These are phyloP conservation scores for Anadara kagoshimensis DNA, from an alignment of 1,140 invertebrate species.

Conservation along the genomic window DNA sequence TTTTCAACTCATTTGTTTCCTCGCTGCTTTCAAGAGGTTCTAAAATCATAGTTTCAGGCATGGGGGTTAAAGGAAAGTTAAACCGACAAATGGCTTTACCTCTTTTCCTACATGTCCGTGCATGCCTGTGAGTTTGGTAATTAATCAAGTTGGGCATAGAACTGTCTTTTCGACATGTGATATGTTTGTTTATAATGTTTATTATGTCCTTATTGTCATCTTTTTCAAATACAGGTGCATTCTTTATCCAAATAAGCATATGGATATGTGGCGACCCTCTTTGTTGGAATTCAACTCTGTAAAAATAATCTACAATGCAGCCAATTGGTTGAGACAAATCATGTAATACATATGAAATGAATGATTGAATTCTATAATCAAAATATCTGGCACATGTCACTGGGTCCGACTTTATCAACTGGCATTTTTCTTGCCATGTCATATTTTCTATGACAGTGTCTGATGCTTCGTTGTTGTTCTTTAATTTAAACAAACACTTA, in stretches of 20 bases:
- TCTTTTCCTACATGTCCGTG: constrained; percentile 43
- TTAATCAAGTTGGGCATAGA: constrained; percentile 18
- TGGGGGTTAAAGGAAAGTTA: constrained; percentile 39
- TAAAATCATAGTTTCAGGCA: constrained; percentile 31
- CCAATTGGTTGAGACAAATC: constrained; percentile 11
- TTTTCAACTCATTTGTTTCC: constrained; percentile 3
- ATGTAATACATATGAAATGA: constrained; percentile 13
- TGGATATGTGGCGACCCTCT: constrained; percentile 37
- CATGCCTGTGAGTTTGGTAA: constrained; percentile 48
- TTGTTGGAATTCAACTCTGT: too few relatives aligned
- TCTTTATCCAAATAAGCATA: constrained; percentile 27
- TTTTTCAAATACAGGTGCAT: not conserved
- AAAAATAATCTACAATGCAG: too few relatives aligned
- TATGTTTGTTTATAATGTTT: constrained; percentile 16
- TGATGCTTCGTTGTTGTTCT: constrained; percentile 62
- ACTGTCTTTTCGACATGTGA: constrained; percentile 11
- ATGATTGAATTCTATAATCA: constrained; percentile 3
- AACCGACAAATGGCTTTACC: constrained; percentile 40
- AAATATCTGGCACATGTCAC: constrained; percentile 11
- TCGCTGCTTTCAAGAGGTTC: constrained; percentile 27
- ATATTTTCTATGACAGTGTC: constrained; percentile 5
- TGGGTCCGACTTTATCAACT: constrained; percentile 5
- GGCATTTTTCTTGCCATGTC: constrained; percentile 6
- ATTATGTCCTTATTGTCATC: not conserved
- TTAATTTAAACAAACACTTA: constrained; percentile 70